Conservation (phyloP, 1,140 invertebrate genomes). For the Listronotus oregonensis region DNA sequence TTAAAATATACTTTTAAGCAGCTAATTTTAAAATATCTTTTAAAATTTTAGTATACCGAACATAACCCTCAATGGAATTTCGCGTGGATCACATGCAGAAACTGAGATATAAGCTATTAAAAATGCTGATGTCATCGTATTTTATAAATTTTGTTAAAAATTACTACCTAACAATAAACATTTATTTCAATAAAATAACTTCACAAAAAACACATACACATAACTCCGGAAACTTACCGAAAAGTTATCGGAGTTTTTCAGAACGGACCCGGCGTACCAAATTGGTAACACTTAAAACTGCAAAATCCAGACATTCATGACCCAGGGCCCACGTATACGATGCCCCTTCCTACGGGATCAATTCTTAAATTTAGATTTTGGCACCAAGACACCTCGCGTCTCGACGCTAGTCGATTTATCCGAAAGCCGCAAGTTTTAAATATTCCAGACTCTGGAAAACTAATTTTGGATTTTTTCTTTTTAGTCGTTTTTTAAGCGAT, state of each 20-base stretch:
- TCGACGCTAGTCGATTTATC: constrained; percentile 21
- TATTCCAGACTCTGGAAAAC: constrained; percentile 7
- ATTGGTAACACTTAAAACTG: constrained; percentile 50
- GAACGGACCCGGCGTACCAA: constrained; percentile 37
- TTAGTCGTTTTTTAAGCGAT: too few species aligned
- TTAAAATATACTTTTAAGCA: too few species aligned
- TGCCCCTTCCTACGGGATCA: constrained; percentile 45
- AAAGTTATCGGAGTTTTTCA: constrained; percentile 31
- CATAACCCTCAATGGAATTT: too few species aligned
- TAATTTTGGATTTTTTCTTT: constrained; percentile 22
- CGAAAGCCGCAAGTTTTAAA: constrained; percentile 13
- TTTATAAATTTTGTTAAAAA: too few species aligned
- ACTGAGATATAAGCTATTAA: too few species aligned
- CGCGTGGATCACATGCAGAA: too few species aligned
- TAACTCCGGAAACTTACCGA: constrained; percentile 38
- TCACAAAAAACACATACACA: constrained; percentile 20
- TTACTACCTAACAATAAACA: too few species aligned
- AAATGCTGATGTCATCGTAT: too few species aligned
- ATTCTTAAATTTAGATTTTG: constrained; percentile 54
- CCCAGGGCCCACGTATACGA: constrained; percentile 36
- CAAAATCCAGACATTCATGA: constrained; percentile 47
- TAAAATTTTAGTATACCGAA: too few species aligned
- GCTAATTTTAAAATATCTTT: too few species aligned
- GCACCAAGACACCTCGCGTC: constrained; percentile 41
- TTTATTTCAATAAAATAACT: too few species aligned